Percentiles rank a stretch among this genome's conserved stretches.
Evolutionary conservation across 1,140 invertebrate genomes (phyloP).

Genomic region (Zaprionus kolodkinae): DNA sequence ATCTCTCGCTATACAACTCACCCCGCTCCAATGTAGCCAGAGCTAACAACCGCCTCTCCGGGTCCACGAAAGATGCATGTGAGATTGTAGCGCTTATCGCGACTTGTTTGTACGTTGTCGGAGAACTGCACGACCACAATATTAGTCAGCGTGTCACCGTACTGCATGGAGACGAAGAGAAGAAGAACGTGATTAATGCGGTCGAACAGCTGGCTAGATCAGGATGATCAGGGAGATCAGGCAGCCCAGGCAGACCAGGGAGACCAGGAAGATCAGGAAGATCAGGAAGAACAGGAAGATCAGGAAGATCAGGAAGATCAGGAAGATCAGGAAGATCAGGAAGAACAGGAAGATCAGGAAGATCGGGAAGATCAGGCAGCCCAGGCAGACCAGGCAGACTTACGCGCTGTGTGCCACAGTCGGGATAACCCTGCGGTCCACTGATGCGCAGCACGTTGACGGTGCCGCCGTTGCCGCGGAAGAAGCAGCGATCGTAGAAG

Average conservation of each 20-base stretch:
- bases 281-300: too few species aligned
- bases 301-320: too few species aligned
- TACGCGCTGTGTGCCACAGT: slow-evolving; percentile 94
- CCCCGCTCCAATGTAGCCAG: slow-evolving; percentile 96
- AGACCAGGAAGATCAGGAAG: too few species aligned
- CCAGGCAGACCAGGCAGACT: slow-evolving; percentile 37
- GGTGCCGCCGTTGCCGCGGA: slow-evolving; percentile 93
- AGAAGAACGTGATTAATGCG: background rate
- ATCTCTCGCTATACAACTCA: slow-evolving; percentile 82
- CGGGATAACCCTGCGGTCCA: slow-evolving; percentile 94
- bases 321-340: too few species aligned
- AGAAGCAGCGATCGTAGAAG: slow-evolving; percentile 95
- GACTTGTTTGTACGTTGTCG: slow-evolving; percentile 95
- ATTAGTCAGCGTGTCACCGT: slow-evolving; percentile 96
- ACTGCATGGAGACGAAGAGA: slow-evolving; percentile 85
- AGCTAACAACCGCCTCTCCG: slow-evolving; percentile 96
- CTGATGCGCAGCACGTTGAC: slow-evolving; percentile 93
- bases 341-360: background rate
- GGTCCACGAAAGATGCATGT: slow-evolving; percentile 95
- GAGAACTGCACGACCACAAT: slow-evolving; percentile 97
- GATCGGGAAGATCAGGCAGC: too few species aligned
- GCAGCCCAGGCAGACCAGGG: background rate
- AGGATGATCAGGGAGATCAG: too few species aligned
- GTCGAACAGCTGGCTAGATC: background rate
- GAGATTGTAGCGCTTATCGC: slow-evolving; percentile 95